phyloP scores from a whole-genome alignment of 2,888 invertebrate species.

The Xanthostigma xanthostigma region DNA sequence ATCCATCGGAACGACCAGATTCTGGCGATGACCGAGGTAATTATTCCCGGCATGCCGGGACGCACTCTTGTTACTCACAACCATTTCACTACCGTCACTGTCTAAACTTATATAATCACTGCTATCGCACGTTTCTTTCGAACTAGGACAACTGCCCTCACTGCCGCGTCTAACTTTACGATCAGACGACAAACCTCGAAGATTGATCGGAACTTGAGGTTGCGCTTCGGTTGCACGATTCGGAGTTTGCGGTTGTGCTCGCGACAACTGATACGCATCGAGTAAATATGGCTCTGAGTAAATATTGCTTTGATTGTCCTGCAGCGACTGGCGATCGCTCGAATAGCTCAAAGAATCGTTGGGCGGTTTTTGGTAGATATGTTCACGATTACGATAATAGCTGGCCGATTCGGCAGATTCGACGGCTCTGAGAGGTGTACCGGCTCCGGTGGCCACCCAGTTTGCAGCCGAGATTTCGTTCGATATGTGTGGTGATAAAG shows the following conservation, averaged over 20 bases:
- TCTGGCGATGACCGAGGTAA: too few relatives aligned
- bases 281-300: slow-evolving; percentile 17
- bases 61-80: slow-evolving; percentile 13
- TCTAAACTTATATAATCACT: slow-evolving; percentile 12
- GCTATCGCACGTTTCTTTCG: slow-evolving; percentile 13
- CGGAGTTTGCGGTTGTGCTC: slow-evolving; percentile 29
- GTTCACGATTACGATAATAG: slow-evolving; percentile 1
- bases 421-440: background rate
- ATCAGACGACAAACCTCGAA: slow-evolving; percentile 18
- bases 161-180: slow-evolving; percentile 35
- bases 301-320: slow-evolving; percentile 7
- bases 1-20: too few relatives aligned
- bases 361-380: slow-evolving; percentile 7
- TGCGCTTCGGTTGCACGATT: slow-evolving; percentile 19
- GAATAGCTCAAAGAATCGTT: slow-evolving; percentile 9
- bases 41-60: slow-evolving; percentile 10
- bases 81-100: slow-evolving; percentile 17
- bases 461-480: background rate
- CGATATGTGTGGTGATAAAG: background rate
- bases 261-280: slow-evolving; percentile 24
- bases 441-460: background rate
- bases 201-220: slow-evolving; percentile 25
- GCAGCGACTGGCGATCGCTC: background rate
- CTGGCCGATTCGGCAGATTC: background rate
- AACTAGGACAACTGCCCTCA: slow-evolving; percentile 30